Conservation (phyloP, 2,888 invertebrate genomes). For the Elgonia sp. region DNA sequence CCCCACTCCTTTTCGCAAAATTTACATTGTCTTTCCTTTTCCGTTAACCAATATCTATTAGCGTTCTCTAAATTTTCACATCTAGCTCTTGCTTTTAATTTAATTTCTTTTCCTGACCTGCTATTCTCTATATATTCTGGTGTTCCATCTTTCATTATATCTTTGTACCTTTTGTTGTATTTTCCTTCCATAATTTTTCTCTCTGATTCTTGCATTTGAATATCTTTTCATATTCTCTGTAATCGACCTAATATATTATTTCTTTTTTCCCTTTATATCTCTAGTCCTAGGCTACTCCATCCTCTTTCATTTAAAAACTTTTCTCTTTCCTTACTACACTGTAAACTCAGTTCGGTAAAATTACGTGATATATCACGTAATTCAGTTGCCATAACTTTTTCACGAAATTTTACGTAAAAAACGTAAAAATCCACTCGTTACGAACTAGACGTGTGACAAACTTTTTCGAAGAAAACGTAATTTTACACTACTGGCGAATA, state of each 20-base stretch:
- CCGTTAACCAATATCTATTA: not conserved
- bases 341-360: no score
- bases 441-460: no score
- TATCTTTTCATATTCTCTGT: not conserved
- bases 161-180: conserved; percentile 5
- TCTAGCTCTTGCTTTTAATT: not conserved
- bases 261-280: not conserved
- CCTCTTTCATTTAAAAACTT: conserved; percentile 6
- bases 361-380: no score
- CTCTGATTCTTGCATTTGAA: not conserved
- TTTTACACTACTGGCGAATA: no score
- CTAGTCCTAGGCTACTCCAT: not conserved
- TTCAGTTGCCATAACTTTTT: no score
- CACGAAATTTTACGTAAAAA: no score
- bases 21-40: not conserved
- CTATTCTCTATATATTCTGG: not conserved
- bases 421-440: no score
- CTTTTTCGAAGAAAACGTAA: no score
- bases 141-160: not conserved
- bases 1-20: not conserved
- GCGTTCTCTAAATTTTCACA: not conserved
- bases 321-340: conserved; percentile 35
- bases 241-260: not conserved
- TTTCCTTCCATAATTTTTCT: not conserved
- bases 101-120: not conserved